phyloP scores from a whole-genome alignment of 2,113 vertebrate genomes.

The Verasper variegatus region DNA sequence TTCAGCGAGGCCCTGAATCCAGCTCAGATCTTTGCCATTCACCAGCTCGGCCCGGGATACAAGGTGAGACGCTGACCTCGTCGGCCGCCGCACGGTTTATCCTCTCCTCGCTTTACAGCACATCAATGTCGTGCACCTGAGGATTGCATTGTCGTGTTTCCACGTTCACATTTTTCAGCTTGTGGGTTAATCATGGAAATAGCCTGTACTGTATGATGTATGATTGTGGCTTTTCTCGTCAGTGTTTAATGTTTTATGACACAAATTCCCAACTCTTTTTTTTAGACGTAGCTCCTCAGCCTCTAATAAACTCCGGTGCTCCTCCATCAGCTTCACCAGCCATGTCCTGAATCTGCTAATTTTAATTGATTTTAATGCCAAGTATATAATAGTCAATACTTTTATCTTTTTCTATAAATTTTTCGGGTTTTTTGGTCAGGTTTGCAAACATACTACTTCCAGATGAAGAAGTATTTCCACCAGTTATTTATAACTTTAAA shows the following conservation, averaged over 20 bases:
- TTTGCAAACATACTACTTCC: background rate
- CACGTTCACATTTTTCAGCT: slow-evolving; percentile 1
- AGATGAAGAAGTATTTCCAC: background rate
- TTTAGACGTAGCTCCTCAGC: background rate
- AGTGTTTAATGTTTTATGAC: background rate
- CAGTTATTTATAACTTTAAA: background rate
- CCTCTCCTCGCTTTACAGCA: background rate
- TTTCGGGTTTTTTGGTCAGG: background rate
- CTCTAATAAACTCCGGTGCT: background rate
- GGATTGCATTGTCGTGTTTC: slow-evolving; percentile 17
- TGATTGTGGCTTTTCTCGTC: background rate
- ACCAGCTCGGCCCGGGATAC: slow-evolving; percentile 98
- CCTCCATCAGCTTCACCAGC: background rate
- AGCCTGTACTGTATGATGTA: background rate
- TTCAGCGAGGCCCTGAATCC: slow-evolving; percentile 99
- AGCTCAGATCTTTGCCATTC: slow-evolving; percentile 98
- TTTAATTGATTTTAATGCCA: background rate
- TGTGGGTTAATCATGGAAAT: background rate
- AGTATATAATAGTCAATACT: background rate
- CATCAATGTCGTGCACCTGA: too few species aligned
- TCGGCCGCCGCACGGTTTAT: background rate
- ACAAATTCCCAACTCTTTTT: background rate
- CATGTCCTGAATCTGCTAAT: background rate
- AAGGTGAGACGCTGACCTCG: slow-evolving; percentile 85
- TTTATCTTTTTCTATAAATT: background rate